Evolutionary conservation across 2,888 invertebrate genomes (phyloP).

Genomic region (Nomada ruficornis): DNA sequence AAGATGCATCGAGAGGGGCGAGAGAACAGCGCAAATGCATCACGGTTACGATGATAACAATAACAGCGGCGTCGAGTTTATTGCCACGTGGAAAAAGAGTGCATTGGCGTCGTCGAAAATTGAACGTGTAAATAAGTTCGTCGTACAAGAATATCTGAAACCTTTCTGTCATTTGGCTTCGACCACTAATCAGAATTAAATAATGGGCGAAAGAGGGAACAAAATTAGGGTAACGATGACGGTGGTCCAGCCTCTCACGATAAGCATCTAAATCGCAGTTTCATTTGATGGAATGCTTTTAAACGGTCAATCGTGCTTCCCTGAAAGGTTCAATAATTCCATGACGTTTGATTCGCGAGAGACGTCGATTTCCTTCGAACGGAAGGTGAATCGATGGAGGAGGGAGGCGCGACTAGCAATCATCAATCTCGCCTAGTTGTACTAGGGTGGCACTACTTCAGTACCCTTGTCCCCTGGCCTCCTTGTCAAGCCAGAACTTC

Average conservation of each 20-base stretch:
- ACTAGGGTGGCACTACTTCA: conserved; percentile 82
- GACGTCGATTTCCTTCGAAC: conserved; percentile 60
- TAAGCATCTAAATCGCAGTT: conserved; percentile 22
- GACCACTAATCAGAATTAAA: too few relatives aligned
- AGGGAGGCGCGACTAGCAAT: conserved; percentile 59
- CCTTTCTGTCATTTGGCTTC: too few relatives aligned
- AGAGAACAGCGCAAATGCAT: conserved; percentile 1
- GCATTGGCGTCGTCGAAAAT: conserved; percentile 15
- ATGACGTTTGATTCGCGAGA: conserved; percentile 45
- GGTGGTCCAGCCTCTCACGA: background rate
- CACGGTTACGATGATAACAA: conserved; percentile 7
- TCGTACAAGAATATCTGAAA: background rate
- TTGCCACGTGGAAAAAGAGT: conserved; percentile 6
- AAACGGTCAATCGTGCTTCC: conserved; percentile 51
- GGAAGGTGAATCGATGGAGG: conserved; percentile 8
- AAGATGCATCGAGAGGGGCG: conserved; percentile 1
- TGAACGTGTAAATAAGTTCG: too few relatives aligned
- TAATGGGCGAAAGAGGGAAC: too few relatives aligned
- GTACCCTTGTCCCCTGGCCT: conserved; percentile 78
- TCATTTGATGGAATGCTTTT: conserved; percentile 43
- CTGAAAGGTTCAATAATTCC: conserved; percentile 51
- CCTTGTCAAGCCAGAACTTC: conserved; percentile 69
- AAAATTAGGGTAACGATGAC: too few relatives aligned
- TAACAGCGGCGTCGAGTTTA: conserved; percentile 10
- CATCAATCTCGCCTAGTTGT: conserved; percentile 81